Evolutionary conservation across 2,888 invertebrate species (phyloP).

Genomic region (Lepeophtheirus nordmannii): DNA sequence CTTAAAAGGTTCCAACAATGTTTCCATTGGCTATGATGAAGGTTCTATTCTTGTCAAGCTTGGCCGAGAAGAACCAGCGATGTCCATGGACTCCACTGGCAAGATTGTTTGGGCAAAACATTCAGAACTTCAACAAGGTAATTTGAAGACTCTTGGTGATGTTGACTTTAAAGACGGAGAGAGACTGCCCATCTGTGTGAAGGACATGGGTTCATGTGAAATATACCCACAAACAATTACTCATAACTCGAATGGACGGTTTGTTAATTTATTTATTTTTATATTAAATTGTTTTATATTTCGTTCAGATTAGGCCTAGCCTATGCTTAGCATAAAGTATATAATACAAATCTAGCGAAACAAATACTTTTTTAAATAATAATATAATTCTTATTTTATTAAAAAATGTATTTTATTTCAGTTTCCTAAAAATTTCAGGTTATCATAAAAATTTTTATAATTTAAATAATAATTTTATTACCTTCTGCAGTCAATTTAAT

Average conservation of each 20-base stretch:
- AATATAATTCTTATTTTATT: no score
- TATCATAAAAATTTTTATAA: no score
- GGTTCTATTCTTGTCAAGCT: slow-evolving; percentile 86
- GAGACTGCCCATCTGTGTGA: slow-evolving; percentile 76
- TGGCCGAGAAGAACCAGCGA: slow-evolving; percentile 96
- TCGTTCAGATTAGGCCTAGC: no score
- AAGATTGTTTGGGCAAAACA: slow-evolving; percentile 99
- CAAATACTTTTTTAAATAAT: no score
- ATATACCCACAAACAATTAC: slow-evolving; percentile 96
- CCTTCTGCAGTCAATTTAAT: no score
- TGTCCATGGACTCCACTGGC: slow-evolving; percentile 95
- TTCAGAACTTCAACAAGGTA: slow-evolving; percentile 93
- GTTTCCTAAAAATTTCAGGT: no score
- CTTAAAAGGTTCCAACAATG: slow-evolving; percentile 83
- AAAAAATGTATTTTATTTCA: no score
- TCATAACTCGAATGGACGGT: slow-evolving; percentile 93
- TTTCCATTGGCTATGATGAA: slow-evolving; percentile 91
- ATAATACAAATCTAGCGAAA: no score
- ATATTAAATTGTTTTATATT: background rate
- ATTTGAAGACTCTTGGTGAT: slow-evolving; percentile 67
- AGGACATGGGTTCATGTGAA: slow-evolving; percentile 98
- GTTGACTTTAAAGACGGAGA: slow-evolving; percentile 67
- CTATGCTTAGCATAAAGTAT: no score
- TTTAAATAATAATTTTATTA: no score
- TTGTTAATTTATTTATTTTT: slow-evolving; percentile 24